Evolutionary conservation across 2,113 vertebrate genomes (phyloP).

Genomic region (Geothlypis trichas): DNA sequence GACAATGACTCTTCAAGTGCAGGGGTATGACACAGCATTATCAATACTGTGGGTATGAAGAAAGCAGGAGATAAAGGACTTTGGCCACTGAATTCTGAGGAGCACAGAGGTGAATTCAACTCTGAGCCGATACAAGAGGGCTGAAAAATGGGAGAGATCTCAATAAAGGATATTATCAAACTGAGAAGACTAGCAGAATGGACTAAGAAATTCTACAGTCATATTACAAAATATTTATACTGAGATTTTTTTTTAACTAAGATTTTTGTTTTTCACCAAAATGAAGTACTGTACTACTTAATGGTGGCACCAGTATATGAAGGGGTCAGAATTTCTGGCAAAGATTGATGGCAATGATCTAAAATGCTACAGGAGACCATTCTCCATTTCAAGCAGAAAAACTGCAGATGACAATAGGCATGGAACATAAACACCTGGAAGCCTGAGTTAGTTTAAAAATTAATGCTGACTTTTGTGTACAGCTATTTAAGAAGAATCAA

Average conservation of each 20-base stretch:
- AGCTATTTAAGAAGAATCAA: not conserved
- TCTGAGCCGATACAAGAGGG: conserved; percentile 31
- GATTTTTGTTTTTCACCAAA: not conserved
- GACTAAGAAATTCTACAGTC: not conserved
- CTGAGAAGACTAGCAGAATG: not conserved
- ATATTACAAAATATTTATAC: not conserved
- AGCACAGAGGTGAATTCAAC: conserved; percentile 45
- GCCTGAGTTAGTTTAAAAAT: not conserved
- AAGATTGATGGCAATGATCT: not conserved
- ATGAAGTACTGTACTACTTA: not conserved
- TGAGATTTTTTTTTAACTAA: not conserved
- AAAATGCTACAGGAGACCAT: not conserved
- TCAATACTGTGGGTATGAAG: conserved; percentile 18
- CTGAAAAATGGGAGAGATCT: conserved; percentile 6
- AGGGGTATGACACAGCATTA: not conserved
- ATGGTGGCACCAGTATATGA: not conserved
- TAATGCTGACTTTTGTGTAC: not conserved
- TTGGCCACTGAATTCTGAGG: conserved; percentile 44
- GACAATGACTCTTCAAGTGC: conserved; percentile 3
- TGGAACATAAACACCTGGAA: not conserved
- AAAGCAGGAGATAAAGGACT: conserved; percentile 63
- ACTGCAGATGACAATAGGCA: not conserved
- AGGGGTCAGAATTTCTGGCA: not conserved
- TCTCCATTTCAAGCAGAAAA: not conserved
- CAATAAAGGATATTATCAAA: not conserved